Evolutionary conservation across 2,113 vertebrate genomes (phyloP).

Genomic region (Oostethus manadensis): DNA sequence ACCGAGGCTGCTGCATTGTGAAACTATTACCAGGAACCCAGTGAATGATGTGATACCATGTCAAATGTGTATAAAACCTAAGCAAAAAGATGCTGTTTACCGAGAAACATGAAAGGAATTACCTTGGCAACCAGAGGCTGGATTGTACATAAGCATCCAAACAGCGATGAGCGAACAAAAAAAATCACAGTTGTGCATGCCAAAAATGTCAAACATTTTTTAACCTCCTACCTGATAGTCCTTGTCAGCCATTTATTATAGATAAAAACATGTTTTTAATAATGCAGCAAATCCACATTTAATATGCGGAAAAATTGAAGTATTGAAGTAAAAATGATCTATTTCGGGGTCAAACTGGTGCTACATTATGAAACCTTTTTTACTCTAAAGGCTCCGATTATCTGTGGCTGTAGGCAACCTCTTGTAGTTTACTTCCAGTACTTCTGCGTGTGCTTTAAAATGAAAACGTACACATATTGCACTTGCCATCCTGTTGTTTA

Average conservation of each 20-base stretch:
- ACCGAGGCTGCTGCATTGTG: neutral
- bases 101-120: neutral
- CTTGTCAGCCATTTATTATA: slow-evolving; percentile 34
- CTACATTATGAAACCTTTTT: too few relatives aligned
- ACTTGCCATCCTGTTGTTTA: too few relatives aligned
- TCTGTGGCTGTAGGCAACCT: too few relatives aligned
- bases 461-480: too few relatives aligned
- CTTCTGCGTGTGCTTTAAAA: too few relatives aligned
- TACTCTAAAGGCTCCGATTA: too few relatives aligned
- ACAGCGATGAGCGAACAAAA: neutral
- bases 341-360: too few relatives aligned
- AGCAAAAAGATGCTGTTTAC: slow-evolving; percentile 1
- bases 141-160: neutral
- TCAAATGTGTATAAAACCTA: neutral
- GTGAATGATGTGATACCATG: neutral
- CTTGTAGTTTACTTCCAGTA: too few relatives aligned
- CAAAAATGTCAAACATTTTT: slow-evolving; percentile 18
- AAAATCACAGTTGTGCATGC: slow-evolving; percentile 3
- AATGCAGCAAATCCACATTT: neutral
- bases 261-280: slow-evolving; percentile 36
- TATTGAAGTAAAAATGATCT: too few relatives aligned
- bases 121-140: neutral
- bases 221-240: slow-evolving; percentile 9
- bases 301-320: too few relatives aligned
- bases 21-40: neutral